Percentiles rank a stretch among this genome's conserved stretches.
phyloP scores from a whole-genome alignment of 2,113 vertebrate species.

The Rhizomys pruinosus region DNA sequence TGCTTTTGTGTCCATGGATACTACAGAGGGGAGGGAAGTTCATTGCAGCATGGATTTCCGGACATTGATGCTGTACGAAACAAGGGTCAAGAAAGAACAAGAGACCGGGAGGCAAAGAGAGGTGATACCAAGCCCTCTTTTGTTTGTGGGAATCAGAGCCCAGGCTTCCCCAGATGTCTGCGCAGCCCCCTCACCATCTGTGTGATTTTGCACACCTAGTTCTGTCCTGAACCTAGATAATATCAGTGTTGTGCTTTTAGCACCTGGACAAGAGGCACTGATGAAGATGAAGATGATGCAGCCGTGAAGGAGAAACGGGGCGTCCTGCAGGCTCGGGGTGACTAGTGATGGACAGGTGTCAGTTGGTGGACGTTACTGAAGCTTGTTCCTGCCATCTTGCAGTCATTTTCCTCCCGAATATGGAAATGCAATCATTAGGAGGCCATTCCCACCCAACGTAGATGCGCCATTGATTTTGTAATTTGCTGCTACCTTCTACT shows the following conservation, averaged over 20 bases:
- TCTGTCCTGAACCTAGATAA: not conserved
- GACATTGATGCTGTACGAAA: not conserved
- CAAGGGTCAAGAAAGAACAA: not conserved
- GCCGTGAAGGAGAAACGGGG: not conserved
- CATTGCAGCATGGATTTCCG: not conserved
- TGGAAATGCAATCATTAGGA: slow-evolving; percentile 4
- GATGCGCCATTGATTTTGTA: slow-evolving; percentile 68
- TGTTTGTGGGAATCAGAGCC: rapidly evolving
- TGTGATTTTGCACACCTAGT: rapidly evolving
- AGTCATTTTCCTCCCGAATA: not conserved
- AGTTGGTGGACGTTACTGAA: not conserved
- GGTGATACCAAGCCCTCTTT: too few species aligned
- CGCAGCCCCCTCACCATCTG: rapidly evolving
- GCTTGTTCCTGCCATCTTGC: not conserved
- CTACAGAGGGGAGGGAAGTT: not conserved
- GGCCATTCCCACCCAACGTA: slow-evolving; percentile 6
- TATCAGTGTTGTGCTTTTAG: not conserved
- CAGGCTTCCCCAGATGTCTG: not conserved
- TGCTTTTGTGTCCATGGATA: not conserved
- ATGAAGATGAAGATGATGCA: not conserved
- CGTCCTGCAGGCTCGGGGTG: rapidly evolving
- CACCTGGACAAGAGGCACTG: not conserved
- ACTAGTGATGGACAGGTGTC: not conserved
- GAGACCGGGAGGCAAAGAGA: not conserved
- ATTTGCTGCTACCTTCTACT: slow-evolving; percentile 76